These are phyloP conservation scores for Cyaniris semiargus DNA, from an alignment of 2,888 invertebrate genomes.

Conservation along the genomic window DNA sequence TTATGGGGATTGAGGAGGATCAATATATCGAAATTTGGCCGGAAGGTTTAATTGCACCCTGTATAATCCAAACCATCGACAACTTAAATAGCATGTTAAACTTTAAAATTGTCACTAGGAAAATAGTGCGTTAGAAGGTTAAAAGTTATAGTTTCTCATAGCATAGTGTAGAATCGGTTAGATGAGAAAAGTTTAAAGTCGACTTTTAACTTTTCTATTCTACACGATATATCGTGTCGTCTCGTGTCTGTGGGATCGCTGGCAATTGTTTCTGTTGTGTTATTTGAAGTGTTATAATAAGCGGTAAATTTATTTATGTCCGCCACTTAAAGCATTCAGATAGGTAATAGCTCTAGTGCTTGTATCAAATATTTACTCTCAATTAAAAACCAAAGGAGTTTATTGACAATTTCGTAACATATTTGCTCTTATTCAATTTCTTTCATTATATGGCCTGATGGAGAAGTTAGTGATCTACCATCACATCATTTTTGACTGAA, in stretches of 20 bases:
- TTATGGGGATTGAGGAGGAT: too few species aligned
- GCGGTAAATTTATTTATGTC: slow-evolving; percentile 61
- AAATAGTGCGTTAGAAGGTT: too few species aligned
- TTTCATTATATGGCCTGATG: not conserved
- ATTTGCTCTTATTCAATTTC: not conserved
- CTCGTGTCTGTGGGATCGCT: slow-evolving; percentile 44
- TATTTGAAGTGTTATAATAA: slow-evolving; percentile 66
- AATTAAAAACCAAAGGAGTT: not conserved
- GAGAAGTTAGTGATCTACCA: not conserved
- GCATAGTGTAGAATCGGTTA: too few species aligned
- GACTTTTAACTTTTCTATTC: too few species aligned
- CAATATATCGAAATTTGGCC: too few species aligned
- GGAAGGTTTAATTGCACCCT: too few species aligned
- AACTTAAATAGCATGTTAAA: too few species aligned
- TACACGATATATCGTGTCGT: slow-evolving; percentile 43
- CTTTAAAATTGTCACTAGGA: too few species aligned
- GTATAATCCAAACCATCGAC: too few species aligned
- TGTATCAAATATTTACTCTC: not conserved
- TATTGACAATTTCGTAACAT: not conserved
- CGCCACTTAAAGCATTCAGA: slow-evolving; percentile 49
- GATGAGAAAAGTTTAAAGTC: too few species aligned
- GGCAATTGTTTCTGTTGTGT: slow-evolving; percentile 50
- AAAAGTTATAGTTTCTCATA: too few species aligned
- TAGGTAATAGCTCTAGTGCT: slow-evolving; percentile 47
- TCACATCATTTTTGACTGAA: too few species aligned